These are phyloP conservation scores for Sebastes itinus DNA, from an alignment of 2,797 vertebrate species.

Conservation along the genomic window DNA sequence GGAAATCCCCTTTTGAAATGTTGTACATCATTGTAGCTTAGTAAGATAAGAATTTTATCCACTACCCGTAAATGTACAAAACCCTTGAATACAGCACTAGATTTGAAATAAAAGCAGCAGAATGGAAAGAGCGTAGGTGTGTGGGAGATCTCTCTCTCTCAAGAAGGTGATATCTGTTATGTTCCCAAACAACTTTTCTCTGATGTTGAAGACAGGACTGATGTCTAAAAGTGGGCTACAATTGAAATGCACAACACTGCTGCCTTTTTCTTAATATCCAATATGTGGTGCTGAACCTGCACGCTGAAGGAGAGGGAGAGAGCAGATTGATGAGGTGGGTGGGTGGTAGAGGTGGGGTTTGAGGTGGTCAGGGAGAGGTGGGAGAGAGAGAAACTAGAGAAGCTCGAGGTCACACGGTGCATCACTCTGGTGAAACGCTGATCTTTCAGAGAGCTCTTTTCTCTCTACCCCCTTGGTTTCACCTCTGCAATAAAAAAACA, in stretches of 20 bases:
- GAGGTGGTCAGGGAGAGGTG: not conserved
- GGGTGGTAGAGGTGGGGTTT: not conserved
- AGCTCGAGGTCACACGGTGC: conserved; percentile 44
- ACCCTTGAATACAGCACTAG: not conserved
- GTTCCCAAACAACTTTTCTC: conserved; percentile 6
- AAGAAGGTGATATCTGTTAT: not conserved
- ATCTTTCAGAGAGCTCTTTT: conserved; percentile 48
- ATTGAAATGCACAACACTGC: conserved; percentile 19
- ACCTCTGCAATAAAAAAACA: conserved; percentile 72
- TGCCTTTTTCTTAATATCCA: conserved; percentile 5
- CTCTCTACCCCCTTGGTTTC: conserved; percentile 47
- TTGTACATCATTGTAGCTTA: not conserved
- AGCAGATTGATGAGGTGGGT: not conserved
- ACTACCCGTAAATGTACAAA: not conserved
- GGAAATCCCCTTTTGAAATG: not conserved
- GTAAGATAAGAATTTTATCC: not conserved
- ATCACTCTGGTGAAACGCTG: conserved; percentile 42
- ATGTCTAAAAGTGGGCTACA: conserved; percentile 15
- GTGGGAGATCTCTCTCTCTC: not conserved
- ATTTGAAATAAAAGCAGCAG: conserved; percentile 14
- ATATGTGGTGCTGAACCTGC: conserved; percentile 12
- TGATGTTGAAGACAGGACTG: conserved; percentile 15
- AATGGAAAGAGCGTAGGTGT: not conserved
- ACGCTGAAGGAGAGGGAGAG: not conserved
- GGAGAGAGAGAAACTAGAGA: conserved; percentile 6